phyloP scores from a whole-genome alignment of 2,797 vertebrate species.

The Clarias laeviceps region DNA sequence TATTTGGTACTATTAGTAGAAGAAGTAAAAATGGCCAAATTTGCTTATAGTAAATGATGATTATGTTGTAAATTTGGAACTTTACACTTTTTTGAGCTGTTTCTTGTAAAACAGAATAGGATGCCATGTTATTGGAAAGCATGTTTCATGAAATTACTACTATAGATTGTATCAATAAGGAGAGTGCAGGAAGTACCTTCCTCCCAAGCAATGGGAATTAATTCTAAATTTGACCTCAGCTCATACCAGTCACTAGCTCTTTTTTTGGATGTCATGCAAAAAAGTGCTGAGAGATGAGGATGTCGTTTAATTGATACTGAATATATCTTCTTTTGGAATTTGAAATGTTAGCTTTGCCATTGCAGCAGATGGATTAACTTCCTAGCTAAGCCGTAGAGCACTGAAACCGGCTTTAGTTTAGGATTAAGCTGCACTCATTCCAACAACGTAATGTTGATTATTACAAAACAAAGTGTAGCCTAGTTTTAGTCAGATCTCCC shows the following conservation, averaged over 20 bases:
- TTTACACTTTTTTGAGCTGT: too few species aligned
- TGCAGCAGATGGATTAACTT: slow-evolving; percentile 12
- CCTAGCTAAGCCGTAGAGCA: not conserved
- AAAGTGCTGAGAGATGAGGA: not conserved
- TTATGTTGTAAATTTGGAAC: not conserved
- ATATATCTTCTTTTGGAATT: slow-evolving; percentile 8
- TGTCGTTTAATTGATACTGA: not conserved
- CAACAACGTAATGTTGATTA: not conserved
- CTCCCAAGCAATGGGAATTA: not conserved
- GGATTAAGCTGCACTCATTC: not conserved
- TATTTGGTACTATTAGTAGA: not conserved
- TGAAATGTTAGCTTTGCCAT: not conserved
- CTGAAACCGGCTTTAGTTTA: not conserved
- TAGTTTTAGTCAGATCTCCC: not conserved
- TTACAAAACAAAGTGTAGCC: not conserved
- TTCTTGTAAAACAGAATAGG: not conserved
- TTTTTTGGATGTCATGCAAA: not conserved
- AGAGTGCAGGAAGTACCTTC: not conserved
- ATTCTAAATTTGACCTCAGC: not conserved
- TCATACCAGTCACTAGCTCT: not conserved
- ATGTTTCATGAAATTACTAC: too few species aligned
- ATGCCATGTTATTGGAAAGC: not conserved
- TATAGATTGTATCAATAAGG: not conserved
- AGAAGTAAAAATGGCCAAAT: not conserved
- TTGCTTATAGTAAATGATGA: not conserved